Base-by-base conservation (phyloP, 2,888 invertebrate species). In the Stenodema calcarata region DNA sequence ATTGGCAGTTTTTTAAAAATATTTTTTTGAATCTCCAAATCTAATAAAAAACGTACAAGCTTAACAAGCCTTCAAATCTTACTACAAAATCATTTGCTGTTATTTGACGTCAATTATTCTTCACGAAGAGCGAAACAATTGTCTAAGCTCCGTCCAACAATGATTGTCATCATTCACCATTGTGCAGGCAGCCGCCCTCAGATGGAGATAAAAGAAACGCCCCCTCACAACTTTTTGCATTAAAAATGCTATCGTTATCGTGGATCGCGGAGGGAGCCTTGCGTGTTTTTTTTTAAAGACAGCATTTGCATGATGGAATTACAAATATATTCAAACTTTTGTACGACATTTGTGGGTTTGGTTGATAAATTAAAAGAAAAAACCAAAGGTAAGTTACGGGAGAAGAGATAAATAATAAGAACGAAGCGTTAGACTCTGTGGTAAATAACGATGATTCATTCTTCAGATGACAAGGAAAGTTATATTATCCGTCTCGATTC, bases 241-340 rank as follows among this genome's bases (percentile, higher is more conserved):
- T 73, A 41, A 73, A 73, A 73, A 11, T 35, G 16, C 9, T 73
- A 73, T 73, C 73, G n/a, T 41, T 73, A 41, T 18, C 35, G 73
- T 14, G 35, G 30, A 73, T 73, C 35, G n/a, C 73, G 7, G 73
- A 16, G 73, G 73, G 35, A 0, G 62, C 62, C 41, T 35, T 73
- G 30, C 35, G 73, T 35, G 73, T 30, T 30, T 30, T 70, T 41
- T 41, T 73, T 30, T 73, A 30, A 16, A 73, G 73, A 73, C 78
- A 44, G 41, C 78, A 44, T 78, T 78, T 23, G 27, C 78, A 27
- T 44, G 78, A 78, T 78, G 27, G 47, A 78, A 41, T 78, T 78
- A 78, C 78, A 78, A 78, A 78, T 78, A 78, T 78, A 78, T 78
- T 78, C 78, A 27, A 44, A 78, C 41, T 44, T 41, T 44, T 76